Base-by-base conservation (phyloP, 2,113 vertebrate genomes). In the Apaloderma vittatum region DNA sequence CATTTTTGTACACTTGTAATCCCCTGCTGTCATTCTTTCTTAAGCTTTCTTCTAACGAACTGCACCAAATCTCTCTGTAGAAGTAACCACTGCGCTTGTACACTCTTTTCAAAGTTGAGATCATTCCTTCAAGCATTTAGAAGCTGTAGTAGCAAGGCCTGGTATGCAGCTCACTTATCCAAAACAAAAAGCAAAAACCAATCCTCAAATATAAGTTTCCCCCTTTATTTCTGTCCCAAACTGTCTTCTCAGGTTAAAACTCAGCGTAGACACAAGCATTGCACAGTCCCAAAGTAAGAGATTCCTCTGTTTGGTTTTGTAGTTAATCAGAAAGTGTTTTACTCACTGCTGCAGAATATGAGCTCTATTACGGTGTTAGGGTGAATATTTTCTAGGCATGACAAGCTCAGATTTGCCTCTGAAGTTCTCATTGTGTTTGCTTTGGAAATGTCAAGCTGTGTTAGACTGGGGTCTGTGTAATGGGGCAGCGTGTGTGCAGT, bases 161-260 rank as follows among this genome's bases (percentile, higher is more conserved):
- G 40, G 23, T 30, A 1, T 6, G 12, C 32, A 49, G 34, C 24
- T 61, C 23, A 3, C 11, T 43, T 51, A 9, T 30, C 15, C 8
- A 24, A 81, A 72, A 77, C 32, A 26, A 24, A 75, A 77, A n/a
- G 24, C 12, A 45, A 67, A 40, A 58, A 2, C 0, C 3, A 11
- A 12, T 0, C 54, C 61, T 26, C 34, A 12, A 65, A 9, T 30
- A 12, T 8, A 2, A 4, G 6, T 37, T 17, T 0, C 9, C 9
- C 11, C 1, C 6, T 37, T 32, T 5, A 4, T 34, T 49, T 23
- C n/a, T n/a, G 23, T 6, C 30, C 71, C 22, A 49, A 26, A 34
- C 1, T 1, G 2, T 8, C 2, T 17, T 18, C 8, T n/a, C 6
- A 3, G 36, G 37, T 40, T 48, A 70, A 94, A 77, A 57, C 1